phyloP scores from a whole-genome alignment of 2,797 vertebrate genomes.

The Aulostomus chinensis region DNA sequence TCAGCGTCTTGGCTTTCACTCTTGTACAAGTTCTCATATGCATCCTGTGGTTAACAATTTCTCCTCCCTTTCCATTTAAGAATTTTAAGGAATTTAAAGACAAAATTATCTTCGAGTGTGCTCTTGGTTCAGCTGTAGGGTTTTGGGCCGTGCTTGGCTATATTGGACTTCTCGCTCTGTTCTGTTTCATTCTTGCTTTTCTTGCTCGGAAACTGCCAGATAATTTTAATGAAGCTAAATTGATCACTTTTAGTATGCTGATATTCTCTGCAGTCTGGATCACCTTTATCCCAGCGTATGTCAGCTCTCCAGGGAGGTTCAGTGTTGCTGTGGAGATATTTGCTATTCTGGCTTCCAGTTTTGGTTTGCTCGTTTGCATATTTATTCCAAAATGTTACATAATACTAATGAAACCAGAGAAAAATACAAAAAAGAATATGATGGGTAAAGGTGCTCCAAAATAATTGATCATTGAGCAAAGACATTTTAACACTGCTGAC shows the following conservation, averaged over 20 bases:
- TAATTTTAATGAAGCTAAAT: constrained; percentile 76
- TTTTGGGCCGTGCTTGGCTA: constrained; percentile 77
- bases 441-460: constrained; percentile 33
- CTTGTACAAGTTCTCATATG: constrained; percentile 69
- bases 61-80: constrained; percentile 66
- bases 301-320: constrained; percentile 77
- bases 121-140: constrained; percentile 64
- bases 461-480: no score
- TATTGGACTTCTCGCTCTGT: constrained; percentile 70
- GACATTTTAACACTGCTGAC: constrained; percentile 8
- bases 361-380: constrained; percentile 73
- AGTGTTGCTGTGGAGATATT: constrained; percentile 80
- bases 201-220: constrained; percentile 71
- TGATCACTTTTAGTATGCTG: constrained; percentile 77
- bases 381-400: constrained; percentile 79
- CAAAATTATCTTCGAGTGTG: constrained; percentile 72
- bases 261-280: constrained; percentile 77
- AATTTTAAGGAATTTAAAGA: constrained; percentile 61
- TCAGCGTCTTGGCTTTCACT: constrained; percentile 70
- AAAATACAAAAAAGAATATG: constrained; percentile 59
- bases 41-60: constrained; percentile 62
- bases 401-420: constrained; percentile 68
- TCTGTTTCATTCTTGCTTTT: constrained; percentile 73
- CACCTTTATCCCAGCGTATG: constrained; percentile 74
- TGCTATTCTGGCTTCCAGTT: constrained; percentile 76